Conservation (phyloP, 2,797 vertebrate species). For the Channa striata region DNA sequence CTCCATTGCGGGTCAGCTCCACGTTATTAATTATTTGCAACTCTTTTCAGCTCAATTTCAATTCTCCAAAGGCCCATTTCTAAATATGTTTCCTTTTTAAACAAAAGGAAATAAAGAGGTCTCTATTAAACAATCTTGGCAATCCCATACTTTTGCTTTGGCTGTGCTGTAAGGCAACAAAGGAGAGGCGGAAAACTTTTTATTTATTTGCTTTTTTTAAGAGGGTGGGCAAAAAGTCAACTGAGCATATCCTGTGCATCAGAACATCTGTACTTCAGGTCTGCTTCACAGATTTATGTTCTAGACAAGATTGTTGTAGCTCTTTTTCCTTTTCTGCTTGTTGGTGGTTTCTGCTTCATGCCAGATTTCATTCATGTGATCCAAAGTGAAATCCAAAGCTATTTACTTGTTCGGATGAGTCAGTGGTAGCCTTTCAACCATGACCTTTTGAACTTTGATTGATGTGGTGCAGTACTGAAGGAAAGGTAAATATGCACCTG, state of each 20-base stretch:
- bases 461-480: neutral
- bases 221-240: conserved; percentile 56
- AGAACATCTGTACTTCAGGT: conserved; percentile 70
- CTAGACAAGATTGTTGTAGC: conserved; percentile 45
- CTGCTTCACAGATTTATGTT: conserved; percentile 68
- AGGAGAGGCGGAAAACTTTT: conserved; percentile 10
- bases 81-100: conserved; percentile 26
- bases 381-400: conserved; percentile 39
- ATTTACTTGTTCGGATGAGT: conserved; percentile 28
- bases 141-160: conserved; percentile 27
- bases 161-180: conserved; percentile 12
- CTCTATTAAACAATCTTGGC: conserved; percentile 25
- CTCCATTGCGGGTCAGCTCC: conserved; percentile 38
- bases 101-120: conserved; percentile 8
- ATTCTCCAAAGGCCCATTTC: conserved; percentile 34
- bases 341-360: conserved; percentile 35
- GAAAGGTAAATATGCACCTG: neutral
- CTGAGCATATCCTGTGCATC: conserved; percentile 62
- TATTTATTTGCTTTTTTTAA: conserved; percentile 1
- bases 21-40: conserved; percentile 52
- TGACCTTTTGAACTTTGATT: conserved; percentile 3
- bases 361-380: conserved; percentile 49
- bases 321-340: conserved; percentile 35
- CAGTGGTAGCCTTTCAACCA: conserved; percentile 9
- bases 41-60: conserved; percentile 37